These are phyloP conservation scores for Auanema freiburgensis DNA, from an alignment of 2,888 invertebrate genomes.

Conservation along the genomic window DNA sequence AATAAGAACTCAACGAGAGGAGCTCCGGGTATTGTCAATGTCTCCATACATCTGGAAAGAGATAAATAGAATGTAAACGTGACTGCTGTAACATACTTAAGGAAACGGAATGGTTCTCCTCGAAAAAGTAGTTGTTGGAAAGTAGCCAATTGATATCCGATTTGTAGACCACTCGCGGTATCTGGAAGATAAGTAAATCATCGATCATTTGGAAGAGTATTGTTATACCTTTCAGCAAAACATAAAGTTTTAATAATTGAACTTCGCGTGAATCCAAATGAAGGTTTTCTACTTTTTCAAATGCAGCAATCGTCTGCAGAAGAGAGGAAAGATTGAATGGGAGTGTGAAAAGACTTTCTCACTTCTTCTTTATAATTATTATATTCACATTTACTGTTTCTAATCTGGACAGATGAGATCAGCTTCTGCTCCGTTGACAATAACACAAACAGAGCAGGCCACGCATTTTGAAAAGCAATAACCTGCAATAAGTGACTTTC, in stretches of 20 bases:
- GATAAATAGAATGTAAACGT: background rate
- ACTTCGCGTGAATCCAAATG: conserved; percentile 42
- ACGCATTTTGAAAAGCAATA: conserved; percentile 30
- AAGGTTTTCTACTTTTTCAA: conserved; percentile 38
- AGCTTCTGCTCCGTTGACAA: conserved; percentile 23
- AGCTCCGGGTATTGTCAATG: conserved; percentile 14
- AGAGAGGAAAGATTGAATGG: background rate
- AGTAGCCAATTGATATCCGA: conserved; percentile 45
- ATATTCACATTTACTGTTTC: conserved; percentile 5
- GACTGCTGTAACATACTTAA: conserved; percentile 25
- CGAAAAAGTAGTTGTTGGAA: conserved; percentile 43
- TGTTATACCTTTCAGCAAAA: conserved; percentile 38
- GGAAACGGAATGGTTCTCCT: conserved; percentile 45
- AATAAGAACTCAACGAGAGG: conserved; percentile 41
- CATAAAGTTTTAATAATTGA: conserved; percentile 37
- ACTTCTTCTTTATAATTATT: conserved; percentile 28
- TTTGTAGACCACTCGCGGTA: conserved; percentile 26
- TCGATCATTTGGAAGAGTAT: background rate
- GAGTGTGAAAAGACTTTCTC: background rate
- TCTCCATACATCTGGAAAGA: conserved; percentile 27
- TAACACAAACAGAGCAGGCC: conserved; percentile 32
- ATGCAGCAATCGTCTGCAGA: conserved; percentile 24
- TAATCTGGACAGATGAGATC: conserved; percentile 23
- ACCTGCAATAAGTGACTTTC: conserved; percentile 17
- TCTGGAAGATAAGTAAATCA: conserved; percentile 13